A percentile compares a stretch with the other conserved stretches of the same genome.
These are phyloP conservation scores for Microdon myrmicae DNA, from an alignment of 2,888 invertebrate species.

Conservation along the genomic window DNA sequence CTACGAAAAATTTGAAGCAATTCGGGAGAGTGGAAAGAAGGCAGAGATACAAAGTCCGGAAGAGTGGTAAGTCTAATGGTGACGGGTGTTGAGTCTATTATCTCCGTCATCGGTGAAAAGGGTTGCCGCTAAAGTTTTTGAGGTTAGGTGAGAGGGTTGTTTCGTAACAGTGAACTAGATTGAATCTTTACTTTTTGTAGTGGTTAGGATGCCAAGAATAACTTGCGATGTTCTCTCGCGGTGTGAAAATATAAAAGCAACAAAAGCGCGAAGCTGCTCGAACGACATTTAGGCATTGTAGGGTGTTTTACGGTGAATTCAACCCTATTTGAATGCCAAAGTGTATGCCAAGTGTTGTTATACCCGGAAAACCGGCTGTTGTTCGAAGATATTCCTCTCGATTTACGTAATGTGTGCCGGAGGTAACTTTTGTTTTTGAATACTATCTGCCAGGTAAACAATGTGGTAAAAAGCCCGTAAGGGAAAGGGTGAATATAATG, in stretches of 20 bases:
- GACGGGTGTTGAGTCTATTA: slow-evolving; percentile 4
- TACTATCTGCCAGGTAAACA: no score
- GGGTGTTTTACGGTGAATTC: no score
- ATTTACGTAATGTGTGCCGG: no score
- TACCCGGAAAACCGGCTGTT: no score
- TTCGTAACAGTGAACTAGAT: slow-evolving; percentile 29
- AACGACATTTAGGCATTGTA: no score
- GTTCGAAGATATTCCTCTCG: no score
- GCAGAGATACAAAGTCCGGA: slow-evolving; percentile 76
- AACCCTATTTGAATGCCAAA: no score
- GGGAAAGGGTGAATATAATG: no score
- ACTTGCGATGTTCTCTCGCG: slow-evolving; percentile 18
- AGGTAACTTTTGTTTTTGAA: no score
- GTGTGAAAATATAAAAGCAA: slow-evolving; percentile 4
- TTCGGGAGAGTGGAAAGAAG: slow-evolving; percentile 77
- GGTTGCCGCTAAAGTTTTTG: slow-evolving; percentile 26
- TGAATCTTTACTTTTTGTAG: slow-evolving; percentile 3
- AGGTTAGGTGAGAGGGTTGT: slow-evolving; percentile 37
- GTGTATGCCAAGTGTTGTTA: no score
- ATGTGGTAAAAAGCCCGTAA: no score
- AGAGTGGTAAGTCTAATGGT: slow-evolving; percentile 71
- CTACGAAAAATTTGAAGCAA: slow-evolving; percentile 80
- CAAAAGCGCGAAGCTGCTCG: slow-evolving; percentile 6
- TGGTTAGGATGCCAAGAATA: slow-evolving; percentile 25
- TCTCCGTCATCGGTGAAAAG: not conserved